Evolutionary conservation across 1,140 invertebrate species (phyloP), one percentile per base, ranked within the genome.

Genomic region (Camponotus pennsylvanicus): DNA sequence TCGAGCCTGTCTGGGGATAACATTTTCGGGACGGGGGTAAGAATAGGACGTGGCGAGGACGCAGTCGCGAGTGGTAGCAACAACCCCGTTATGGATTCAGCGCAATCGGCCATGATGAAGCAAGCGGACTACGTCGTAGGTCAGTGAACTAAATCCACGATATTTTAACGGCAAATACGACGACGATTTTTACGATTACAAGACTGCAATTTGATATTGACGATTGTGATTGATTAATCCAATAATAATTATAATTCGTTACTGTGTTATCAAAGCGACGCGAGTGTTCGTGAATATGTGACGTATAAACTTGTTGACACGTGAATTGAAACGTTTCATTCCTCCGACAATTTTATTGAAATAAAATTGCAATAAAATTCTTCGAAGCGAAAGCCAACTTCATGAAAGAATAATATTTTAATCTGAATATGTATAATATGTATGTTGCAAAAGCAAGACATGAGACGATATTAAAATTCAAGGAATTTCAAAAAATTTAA

Each of bases 41-140:
- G 94, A 88, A 92, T 93, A 70, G 93, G 92, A 27, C 90, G 93
- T 9, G 92, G 88, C 86, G 92, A 94, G 77, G 91, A 93, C 93
- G 93, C 93, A 94, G 91, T 93, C 93, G 92, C 93, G 92, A 89
- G 89, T 91, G 91, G 90, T 34, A 92, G 89, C 75, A 89, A 86
- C 63, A 87, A 84, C 86, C 76, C 87, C 64, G 90, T 91, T 92
- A 95, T 95, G 93, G 95, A 95, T 93, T 92, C 94, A 79, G 86
- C 93, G 82, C 90, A 94, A 82, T 91, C 94, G 90, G 86, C 93
- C 87, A 94, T 94, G 92, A 93, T 94, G 88, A 94, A 94, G 90
- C 91, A 95, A 88, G 85, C 92, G 15, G 93, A 94, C 93, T 94
- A 93, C 91, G 93, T 95, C 91, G 93, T 95, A 91, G 95, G 95